phyloP scores from a whole-genome alignment of 30 jellyfish, hydroid and myxozoan species.

The Chironex yamaguchii region DNA sequence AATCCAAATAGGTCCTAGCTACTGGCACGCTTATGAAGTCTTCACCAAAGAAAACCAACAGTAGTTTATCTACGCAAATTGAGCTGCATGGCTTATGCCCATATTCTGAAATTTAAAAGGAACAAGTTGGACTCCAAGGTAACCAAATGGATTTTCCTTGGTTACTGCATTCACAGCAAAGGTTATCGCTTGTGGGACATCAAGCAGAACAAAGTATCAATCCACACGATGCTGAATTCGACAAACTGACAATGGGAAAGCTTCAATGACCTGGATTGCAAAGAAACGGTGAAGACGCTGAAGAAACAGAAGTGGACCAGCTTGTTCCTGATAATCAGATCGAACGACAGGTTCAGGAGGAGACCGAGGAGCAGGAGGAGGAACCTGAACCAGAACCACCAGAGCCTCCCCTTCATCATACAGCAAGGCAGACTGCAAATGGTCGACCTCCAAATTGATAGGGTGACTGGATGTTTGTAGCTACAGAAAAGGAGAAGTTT shows the following conservation, averaged over 20 bases:
- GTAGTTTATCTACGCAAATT: slow-evolving; percentile 15
- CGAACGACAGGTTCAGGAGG: too few species aligned
- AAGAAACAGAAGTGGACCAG: too few species aligned
- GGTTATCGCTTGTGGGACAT: slow-evolving; percentile 29
- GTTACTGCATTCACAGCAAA: background rate
- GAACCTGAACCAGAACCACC: background rate
- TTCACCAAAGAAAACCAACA: too few species aligned
- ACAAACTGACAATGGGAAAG: too few species aligned
- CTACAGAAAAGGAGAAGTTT: background rate
- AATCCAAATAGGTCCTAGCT: too few species aligned
- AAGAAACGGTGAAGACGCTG: too few species aligned
- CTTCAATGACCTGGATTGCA: too few species aligned
- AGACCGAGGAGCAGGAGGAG: too few species aligned
- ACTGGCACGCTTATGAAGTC: too few species aligned
- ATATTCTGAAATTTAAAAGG: background rate
- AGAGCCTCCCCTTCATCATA: background rate
- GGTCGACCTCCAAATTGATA: slow-evolving; percentile 17
- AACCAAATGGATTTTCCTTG: slow-evolving; percentile 12
- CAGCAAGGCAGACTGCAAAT: background rate
- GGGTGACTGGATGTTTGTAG: slow-evolving; percentile 10
- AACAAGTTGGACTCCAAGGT: slow-evolving; percentile 27
- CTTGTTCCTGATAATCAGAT: too few species aligned
- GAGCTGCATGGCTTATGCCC: slow-evolving; percentile 42
- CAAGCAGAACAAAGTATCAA: background rate
- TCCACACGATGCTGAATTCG: slow-evolving; percentile 16